A percentile compares a stretch with the other conserved stretches of the same genome.
Evolutionary conservation across 2,888 invertebrate species (phyloP).

Genomic region (Amorpha juglandis): DNA sequence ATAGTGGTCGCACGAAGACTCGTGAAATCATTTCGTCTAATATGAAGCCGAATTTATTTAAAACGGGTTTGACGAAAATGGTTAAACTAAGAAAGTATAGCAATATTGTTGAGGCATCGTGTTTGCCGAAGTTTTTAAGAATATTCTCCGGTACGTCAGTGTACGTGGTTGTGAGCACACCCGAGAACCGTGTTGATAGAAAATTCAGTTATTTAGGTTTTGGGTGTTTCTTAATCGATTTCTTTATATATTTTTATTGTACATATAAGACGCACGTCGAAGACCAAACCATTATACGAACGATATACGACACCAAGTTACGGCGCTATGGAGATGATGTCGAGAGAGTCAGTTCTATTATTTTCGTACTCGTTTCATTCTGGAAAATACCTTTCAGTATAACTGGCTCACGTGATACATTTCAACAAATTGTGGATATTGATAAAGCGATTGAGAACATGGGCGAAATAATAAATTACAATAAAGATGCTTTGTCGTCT

Average conservation of each 20-base stretch:
- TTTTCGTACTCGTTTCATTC: slow-evolving; percentile 52
- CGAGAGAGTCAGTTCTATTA: slow-evolving; percentile 50
- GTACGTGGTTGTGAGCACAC: slow-evolving; percentile 33
- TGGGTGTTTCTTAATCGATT: slow-evolving; percentile 36
- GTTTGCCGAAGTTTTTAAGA: slow-evolving; percentile 45
- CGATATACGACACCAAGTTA: slow-evolving; percentile 62
- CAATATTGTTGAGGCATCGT: slow-evolving; percentile 54
- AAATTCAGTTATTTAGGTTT: slow-evolving; percentile 49
- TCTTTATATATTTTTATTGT: slow-evolving; percentile 47
- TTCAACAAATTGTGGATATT: slow-evolving; percentile 52
- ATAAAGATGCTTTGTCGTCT: slow-evolving; percentile 43
- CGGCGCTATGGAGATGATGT: slow-evolving; percentile 64
- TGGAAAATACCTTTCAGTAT: slow-evolving; percentile 58
- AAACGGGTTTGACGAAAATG: slow-evolving; percentile 32
- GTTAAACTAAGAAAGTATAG: slow-evolving; percentile 41
- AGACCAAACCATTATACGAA: slow-evolving; percentile 60
- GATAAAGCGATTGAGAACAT: slow-evolving; percentile 53
- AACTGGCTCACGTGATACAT: slow-evolving; percentile 42
- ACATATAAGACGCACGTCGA: slow-evolving; percentile 48
- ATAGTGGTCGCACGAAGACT: neutral
- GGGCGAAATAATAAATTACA: slow-evolving; percentile 53
- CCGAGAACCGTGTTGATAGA: slow-evolving; percentile 36
- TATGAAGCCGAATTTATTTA: slow-evolving; percentile 31
- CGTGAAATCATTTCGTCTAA: neutral
- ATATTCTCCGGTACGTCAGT: slow-evolving; percentile 54